Base-by-base conservation (phyloP, 1,140 invertebrate genomes). In the Palaemon carinicauda region DNA sequence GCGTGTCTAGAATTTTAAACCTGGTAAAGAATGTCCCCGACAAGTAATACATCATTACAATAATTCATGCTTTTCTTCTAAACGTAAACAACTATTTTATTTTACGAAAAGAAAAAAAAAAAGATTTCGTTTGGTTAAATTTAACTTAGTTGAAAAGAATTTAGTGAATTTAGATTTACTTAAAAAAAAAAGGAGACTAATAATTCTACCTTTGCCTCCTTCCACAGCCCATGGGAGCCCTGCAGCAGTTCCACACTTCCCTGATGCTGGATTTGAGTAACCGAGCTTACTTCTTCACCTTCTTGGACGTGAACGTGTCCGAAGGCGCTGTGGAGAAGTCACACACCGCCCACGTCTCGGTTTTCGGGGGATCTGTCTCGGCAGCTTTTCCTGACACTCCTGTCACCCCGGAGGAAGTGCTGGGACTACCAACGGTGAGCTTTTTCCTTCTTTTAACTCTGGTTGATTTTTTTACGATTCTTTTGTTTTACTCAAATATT, bases 341-440 rank as follows among this genome's bases (percentile, higher is more conserved):
- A 0, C 97, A 98, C 90, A 94, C 93, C 89, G 97, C 97, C 17
- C 93, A 93, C 14, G 93, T 98, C n/a, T 96, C 96, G 1, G 92
- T 98, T 0, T 96, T 98, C 15, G 98, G 98, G 17, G 98, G 99
- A 92, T 97, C 99, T 0, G 97, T 99, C 0, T 97, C 97, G 1
- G 96, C 97, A 0, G 94, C 97, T 0, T 97, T 97, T 90, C 95
- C 97, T 0, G 95, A 95, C 9, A 96, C 95, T 41, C 91, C 97
- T 0, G 94, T 97, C 0, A 97, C 97, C 90, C 94, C 97, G 0
- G 95, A 95, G 5, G 96, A 95, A 29, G 91, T 98, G 17, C 91
- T 98, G 1, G 92, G 95, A 90, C 91, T 97, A 74, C 96, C 96
- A 1, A 96, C 96, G 96, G 94, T 94, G 89, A 92, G 91, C 89